These are phyloP conservation scores for Tenthredo mesomela DNA, from an alignment of 2,888 invertebrate genomes.

Conservation along the genomic window DNA sequence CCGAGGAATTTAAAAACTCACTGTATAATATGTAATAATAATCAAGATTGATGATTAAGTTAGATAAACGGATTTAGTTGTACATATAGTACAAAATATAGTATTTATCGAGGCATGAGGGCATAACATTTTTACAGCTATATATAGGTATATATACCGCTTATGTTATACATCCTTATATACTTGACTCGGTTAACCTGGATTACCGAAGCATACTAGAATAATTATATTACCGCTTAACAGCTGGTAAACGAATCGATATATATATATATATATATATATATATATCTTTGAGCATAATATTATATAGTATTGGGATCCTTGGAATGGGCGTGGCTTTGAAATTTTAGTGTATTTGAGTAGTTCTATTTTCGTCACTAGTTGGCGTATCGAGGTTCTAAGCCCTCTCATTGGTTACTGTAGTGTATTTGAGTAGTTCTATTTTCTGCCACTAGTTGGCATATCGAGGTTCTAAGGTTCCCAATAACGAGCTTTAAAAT, in stretches of 20 bases:
- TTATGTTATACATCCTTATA: neutral
- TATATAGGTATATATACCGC: too few relatives aligned
- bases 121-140: constrained; percentile 23
- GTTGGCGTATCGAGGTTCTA: too few relatives aligned
- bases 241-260: neutral
- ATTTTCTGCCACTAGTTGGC: too few relatives aligned
- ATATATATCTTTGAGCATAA: neutral
- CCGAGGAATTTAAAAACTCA: neutral
- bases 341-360: too few relatives aligned
- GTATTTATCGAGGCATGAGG: neutral
- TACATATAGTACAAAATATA: neutral
- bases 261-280: neutral
- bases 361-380: too few relatives aligned
- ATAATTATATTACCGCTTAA: neutral
- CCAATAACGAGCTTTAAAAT: neutral
- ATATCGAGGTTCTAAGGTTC: too few relatives aligned
- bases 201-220: constrained; percentile 14
- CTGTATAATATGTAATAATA: too few relatives aligned
- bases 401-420: too few relatives aligned
- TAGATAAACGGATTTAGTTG: neutral
- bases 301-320: too few relatives aligned
- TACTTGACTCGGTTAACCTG: constrained; percentile 27
- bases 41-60: neutral
- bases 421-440: too few relatives aligned
- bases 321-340: too few relatives aligned